A percentile compares a stretch with the other conserved stretches of the same genome.
Evolutionary conservation across 2,888 invertebrate species (phyloP).

Genomic region (Thera britannica): DNA sequence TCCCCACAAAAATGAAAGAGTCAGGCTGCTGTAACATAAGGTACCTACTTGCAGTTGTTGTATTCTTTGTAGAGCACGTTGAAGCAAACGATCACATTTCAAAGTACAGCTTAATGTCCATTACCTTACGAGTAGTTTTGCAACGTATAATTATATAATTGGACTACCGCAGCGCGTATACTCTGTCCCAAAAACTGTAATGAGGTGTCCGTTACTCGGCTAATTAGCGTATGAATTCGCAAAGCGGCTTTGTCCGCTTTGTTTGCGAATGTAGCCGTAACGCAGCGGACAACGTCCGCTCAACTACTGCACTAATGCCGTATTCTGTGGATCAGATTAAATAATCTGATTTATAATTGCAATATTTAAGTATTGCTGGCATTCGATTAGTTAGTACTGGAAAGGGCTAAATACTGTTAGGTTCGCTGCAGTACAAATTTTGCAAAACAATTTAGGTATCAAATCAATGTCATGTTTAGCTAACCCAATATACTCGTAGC

Average conservation of each 20-base stretch:
- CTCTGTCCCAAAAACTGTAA: slow-evolving; percentile 33
- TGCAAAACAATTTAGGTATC: too few relatives aligned
- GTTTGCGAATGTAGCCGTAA: slow-evolving; percentile 9
- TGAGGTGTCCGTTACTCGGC: slow-evolving; percentile 38
- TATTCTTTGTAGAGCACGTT: background rate
- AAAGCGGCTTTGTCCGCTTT: slow-evolving; percentile 24
- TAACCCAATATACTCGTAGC: too few relatives aligned
- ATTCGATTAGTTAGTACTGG: too few relatives aligned
- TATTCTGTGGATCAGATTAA: slow-evolving; percentile 1
- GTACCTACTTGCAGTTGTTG: too few relatives aligned
- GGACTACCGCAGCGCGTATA: slow-evolving; percentile 13
- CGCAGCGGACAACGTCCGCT: slow-evolving; percentile 20
- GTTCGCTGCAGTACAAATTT: too few relatives aligned
- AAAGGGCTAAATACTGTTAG: too few relatives aligned
- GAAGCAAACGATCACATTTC: background rate
- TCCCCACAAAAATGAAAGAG: too few relatives aligned
- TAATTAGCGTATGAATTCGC: slow-evolving; percentile 44
- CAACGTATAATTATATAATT: slow-evolving; percentile 3
- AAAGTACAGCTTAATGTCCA: slow-evolving; percentile 1
- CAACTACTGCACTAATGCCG: slow-evolving; percentile 4
- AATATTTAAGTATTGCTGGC: background rate
- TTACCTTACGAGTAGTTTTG: slow-evolving; percentile 1
- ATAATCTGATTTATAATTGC: background rate
- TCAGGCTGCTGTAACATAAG: too few relatives aligned
- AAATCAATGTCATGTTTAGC: too few relatives aligned